Percentiles rank a stretch among this genome's conserved stretches.
Conservation (phyloP, 1,140 invertebrate species). For the Ptiloglossa arizonensis region DNA sequence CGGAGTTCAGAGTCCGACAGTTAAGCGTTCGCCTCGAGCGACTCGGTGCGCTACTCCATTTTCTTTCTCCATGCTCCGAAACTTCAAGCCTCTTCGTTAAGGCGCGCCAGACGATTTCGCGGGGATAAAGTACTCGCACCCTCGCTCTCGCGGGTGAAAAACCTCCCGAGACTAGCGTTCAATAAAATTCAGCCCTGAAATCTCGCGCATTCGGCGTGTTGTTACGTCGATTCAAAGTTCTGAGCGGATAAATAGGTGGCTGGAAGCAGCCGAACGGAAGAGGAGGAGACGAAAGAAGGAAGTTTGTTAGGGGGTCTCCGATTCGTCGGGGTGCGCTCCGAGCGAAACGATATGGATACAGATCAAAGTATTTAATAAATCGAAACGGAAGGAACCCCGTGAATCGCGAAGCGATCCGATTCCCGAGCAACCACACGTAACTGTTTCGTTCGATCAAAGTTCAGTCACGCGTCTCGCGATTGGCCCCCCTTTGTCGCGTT, state of each 20-base stretch:
- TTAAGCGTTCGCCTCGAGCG: background rate
- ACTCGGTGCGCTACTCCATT: background rate
- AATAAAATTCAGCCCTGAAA: background rate
- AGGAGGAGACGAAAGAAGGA: background rate
- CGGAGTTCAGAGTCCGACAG: background rate
- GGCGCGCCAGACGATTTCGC: background rate
- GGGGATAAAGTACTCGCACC: background rate
- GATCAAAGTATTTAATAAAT: constrained; percentile 1
- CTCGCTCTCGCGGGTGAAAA: background rate
- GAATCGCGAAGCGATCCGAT: background rate
- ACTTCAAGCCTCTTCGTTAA: background rate
- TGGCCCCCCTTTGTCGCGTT: background rate
- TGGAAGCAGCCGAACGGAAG: background rate
- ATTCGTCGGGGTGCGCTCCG: too few species aligned
- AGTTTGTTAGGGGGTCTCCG: constrained; percentile 34
- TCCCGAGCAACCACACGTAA: background rate
- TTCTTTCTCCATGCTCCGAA: background rate
- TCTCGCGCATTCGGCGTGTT: background rate
- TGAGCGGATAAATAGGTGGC: constrained; percentile 1
- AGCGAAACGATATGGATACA: background rate
- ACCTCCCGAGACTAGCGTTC: background rate
- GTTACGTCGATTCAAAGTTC: constrained; percentile 14
- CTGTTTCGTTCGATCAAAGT: background rate
- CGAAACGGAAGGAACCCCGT: background rate
- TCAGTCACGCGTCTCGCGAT: background rate